These are phyloP conservation scores for Leucoraja ocellata DNA, from an alignment of 2,797 vertebrate species.

Conservation along the genomic window DNA sequence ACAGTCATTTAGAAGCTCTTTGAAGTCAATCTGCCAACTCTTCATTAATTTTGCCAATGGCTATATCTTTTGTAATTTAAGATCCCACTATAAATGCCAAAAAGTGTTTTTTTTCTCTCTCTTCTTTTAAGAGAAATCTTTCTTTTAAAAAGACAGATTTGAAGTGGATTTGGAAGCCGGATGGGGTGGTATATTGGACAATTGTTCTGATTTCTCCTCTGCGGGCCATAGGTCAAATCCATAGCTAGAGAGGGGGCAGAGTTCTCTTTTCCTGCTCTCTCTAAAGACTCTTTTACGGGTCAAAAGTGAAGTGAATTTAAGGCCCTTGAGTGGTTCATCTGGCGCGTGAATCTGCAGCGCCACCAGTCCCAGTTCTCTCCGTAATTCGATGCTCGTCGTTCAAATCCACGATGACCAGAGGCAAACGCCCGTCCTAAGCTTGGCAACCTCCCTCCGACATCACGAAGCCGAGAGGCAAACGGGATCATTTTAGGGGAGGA, in stretches of 20 bases:
- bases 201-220: background rate
- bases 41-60: constrained; percentile 37
- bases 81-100: constrained; percentile 16
- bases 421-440: background rate
- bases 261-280: background rate
- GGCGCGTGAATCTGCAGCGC: background rate
- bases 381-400: background rate
- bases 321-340: background rate
- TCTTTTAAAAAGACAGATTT: background rate
- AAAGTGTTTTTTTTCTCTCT: background rate
- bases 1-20: constrained; percentile 34
- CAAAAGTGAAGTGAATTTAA: background rate
- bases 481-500: background rate
- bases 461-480: background rate
- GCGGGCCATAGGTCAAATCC: background rate
- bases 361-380: background rate
- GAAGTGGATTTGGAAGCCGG: background rate
- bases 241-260: background rate
- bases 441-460: background rate
- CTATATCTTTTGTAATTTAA: constrained; percentile 36
- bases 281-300: background rate
- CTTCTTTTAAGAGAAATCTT: constrained; percentile 1
- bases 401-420: background rate
- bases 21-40: constrained; percentile 27
- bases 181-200: no score